Evolutionary conservation across 2,888 invertebrate genomes (phyloP), one percentile per base, ranked within the genome.

Genomic region (Drosophila kuntzei): DNA sequence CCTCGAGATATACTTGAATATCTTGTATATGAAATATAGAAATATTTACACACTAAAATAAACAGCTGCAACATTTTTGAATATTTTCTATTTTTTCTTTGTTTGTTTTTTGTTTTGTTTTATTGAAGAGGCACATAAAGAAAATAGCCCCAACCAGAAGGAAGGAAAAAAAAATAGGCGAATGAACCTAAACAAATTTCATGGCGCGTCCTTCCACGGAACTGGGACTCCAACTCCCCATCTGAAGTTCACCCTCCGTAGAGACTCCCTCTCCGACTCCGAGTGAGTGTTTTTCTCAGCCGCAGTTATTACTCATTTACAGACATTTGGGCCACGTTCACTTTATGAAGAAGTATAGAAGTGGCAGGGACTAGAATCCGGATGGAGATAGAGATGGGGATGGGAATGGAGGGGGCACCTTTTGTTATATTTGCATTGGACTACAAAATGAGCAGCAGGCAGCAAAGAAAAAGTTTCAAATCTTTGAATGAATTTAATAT

Each of bases 291-390:
- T 68, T 55, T 68, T 66, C 37, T 51, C 71, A 70, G 74, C 81
- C 85, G 46, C 85, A 77, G 74, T 82, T 84, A 81, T 82, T 79
- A 79, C 85, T 82, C 81, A 82, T 81, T 82, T 84, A 72, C 76
- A 84, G 76, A 74, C 70, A 79, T 78, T 85, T 73, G 55, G 65
- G 44, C 37, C 29, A 44, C 57, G 50, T 53, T 64, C 57, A 66
- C 53, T 53, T 61, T 37, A 53, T 32, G 12, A 20, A n/a, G n/a
- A n/a, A n/a, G n/a, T n/a, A n/a, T 14, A 16, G 22, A 54, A 54
- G n/a, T 20, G 11, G n/a, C 29, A 41, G 29, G 20, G 39, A 12
- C 3, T 27, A 27, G 29, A 14, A 49, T 34, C 5, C 6, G 20
- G 11, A 11, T 11, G 27, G 37, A 16, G 7, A 20, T 16, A 12